Base-by-base conservation (phyloP, 2,113 vertebrate genomes). In the zebrafish (Danio rerio) region DNA sequence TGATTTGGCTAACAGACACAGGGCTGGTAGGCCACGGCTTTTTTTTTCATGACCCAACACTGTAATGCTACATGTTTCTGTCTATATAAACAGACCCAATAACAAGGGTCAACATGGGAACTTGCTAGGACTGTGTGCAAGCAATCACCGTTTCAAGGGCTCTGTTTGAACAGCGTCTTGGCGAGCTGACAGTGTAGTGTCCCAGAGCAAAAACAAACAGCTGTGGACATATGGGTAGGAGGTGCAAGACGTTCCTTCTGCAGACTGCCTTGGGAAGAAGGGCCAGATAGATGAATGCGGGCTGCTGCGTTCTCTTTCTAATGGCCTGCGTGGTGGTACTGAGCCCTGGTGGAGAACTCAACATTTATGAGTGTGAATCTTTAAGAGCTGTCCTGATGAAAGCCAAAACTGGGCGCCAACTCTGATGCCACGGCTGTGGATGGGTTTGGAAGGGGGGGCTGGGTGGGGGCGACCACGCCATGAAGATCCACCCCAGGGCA, bases 401-500 rank as follows among this genome's bases (percentile, higher is more conserved):
- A 91, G 90, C 81, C 83, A 80, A 10, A 21, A 77, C 70, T 76
- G 71, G 78, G 63, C 47, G 62, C 61, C 62, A 69, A 66, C 62
- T 80, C 84, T 80, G 81, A 85, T 87, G 89, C 89, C 87, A 89
- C 83, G 61, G 77, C 82, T 81, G 20, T 65, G 52, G 52, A 74
- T 55, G 71, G 40, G 75, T 50, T 20, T 63, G 63, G 58, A 62
- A 85, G 82, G 73, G 31, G 50, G 61, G 11, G 45, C 13, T 52
- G 31, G 16, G 15, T 18, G 80, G 40, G 47, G 13, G 65, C 18
- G 20, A 76, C 59, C 85, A 83, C 63, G 73, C 87, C 87, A 87
- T 85, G 72, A 88, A 88, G 90, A 90, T 88, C 86, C 87, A 93
- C 91, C 92, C 91, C 89, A 92, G 93, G 91, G 90, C 92, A 90